Evolutionary conservation across 2,797 vertebrate genomes (phyloP).

Genomic region (Cichlasoma orientale): DNA sequence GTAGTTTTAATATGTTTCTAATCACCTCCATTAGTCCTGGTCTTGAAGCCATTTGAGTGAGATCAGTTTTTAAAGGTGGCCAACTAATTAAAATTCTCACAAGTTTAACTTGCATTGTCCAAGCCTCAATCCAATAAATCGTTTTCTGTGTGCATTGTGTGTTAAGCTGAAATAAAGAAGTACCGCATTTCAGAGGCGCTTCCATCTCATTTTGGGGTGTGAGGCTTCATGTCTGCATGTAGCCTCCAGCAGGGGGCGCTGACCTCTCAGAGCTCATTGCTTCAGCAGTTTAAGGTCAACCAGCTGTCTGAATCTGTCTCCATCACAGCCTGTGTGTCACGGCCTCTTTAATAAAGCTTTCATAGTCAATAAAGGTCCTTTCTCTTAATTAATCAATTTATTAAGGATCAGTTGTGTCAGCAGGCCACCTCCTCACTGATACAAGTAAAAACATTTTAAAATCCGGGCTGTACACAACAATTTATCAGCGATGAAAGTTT

Average conservation of each 20-base stretch:
- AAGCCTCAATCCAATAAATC: neutral
- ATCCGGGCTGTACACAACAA: neutral
- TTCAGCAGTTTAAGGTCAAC: neutral
- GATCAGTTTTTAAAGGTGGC: neutral
- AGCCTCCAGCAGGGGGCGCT: constrained; percentile 58
- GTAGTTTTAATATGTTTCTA: neutral
- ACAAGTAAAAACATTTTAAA: constrained; percentile 2
- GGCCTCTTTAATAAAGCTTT: constrained; percentile 1
- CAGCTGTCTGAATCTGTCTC: constrained; percentile 21
- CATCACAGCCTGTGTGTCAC: constrained; percentile 13
- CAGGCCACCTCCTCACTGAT: neutral
- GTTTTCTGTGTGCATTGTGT: neutral
- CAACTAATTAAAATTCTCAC: neutral
- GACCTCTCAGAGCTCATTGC: constrained; percentile 18
- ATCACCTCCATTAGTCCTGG: neutral
- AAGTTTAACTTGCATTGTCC: neutral
- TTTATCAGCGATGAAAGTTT: constrained; percentile 26
- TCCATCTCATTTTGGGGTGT: neutral
- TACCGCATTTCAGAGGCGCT: neutral
- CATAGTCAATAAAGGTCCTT: neutral
- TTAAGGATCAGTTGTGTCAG: neutral
- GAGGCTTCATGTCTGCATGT: neutral
- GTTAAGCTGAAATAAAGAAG: neutral
- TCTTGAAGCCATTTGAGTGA: neutral
- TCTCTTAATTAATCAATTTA: constrained; percentile 14